Evolutionary conservation across 1,140 invertebrate genomes (phyloP), one percentile per base, ranked within the genome.

Genomic region (Ectropis grisescens): DNA sequence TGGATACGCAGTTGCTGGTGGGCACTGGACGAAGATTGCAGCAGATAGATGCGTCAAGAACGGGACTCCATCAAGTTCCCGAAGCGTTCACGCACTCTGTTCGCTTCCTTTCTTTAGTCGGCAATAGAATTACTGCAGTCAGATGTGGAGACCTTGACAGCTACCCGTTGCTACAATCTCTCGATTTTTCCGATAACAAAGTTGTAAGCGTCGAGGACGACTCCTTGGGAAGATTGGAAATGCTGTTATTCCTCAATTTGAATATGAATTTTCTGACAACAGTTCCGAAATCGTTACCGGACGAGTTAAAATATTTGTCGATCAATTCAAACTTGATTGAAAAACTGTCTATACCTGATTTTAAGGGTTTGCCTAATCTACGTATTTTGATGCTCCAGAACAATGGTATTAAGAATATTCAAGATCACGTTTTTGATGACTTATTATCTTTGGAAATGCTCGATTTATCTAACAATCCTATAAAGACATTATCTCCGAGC

Each of bases 141-240:
- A 85, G 87, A 24, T 88, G 92, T 48, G 92, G 93, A n/a, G 93
- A 96, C 54, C 84, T 98, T 36, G 93, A 95, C 55, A 94, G 93
- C 44, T 96, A 96, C 66, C 94, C 94, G 0, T 72, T 95, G 10
- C 68, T 97, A 6, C 90, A 90, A 41, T 84, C 92, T 13, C 67
- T 98, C 13, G 91, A 95, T 56, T 85, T 97, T 16, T 91, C 91
- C 12, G 85, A 90, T 32, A 97, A 96, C 58, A 82, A 85, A 37
- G 85, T 98, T 13, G 78, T 75, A 24, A 82, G 86, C 2, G 86
- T 98, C 3, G 94, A 96, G 70, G 92, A 96, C 16, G 93, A 95
- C 52, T 92, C 94, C 0, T 76, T 97, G 13, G 92, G 92, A 0
- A 84, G 94, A 19, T 66, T 95, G 11, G 92, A 94, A 51, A 87